Percentiles rank a stretch among this genome's conserved stretches.
Conservation (phyloP, 2,113 vertebrate species). For the Limnothrissa miodon region DNA sequence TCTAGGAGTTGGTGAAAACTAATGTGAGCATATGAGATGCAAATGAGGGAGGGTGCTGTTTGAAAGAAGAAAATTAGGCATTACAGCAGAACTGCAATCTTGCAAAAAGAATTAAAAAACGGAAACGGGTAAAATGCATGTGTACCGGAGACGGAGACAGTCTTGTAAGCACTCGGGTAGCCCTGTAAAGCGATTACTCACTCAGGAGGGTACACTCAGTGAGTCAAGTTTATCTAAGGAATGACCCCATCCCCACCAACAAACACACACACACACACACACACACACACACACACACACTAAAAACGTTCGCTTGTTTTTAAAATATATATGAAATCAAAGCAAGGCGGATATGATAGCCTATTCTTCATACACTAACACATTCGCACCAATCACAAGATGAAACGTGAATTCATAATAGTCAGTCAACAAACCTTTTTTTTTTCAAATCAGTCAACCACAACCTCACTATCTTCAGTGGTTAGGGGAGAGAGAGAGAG, state of each 20-base stretch:
- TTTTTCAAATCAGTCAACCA: background rate
- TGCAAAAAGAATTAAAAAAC: no score
- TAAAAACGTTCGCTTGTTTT: background rate
- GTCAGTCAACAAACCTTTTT: background rate
- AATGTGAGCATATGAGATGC: background rate
- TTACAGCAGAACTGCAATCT: background rate
- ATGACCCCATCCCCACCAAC: background rate
- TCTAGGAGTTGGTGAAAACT: constrained; percentile 5
- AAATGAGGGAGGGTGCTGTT: background rate
- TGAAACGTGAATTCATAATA: background rate
- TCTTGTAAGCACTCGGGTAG: constrained; percentile 11
- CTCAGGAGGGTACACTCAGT: background rate
- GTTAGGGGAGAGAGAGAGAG: background rate
- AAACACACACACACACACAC: no score
- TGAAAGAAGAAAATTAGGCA: background rate
- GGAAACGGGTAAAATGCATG: background rate
- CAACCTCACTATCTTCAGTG: background rate
- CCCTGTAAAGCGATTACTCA: constrained; percentile 19
- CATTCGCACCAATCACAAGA: background rate
- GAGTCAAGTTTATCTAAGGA: constrained; percentile 1
- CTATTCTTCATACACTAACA: no score
- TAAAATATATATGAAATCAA: no score
- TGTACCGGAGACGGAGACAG: background rate
- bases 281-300: no score
- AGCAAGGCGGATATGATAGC: no score